Base-by-base conservation (phyloP, 2,113 vertebrate species). In the Pterocles gutturalis region DNA sequence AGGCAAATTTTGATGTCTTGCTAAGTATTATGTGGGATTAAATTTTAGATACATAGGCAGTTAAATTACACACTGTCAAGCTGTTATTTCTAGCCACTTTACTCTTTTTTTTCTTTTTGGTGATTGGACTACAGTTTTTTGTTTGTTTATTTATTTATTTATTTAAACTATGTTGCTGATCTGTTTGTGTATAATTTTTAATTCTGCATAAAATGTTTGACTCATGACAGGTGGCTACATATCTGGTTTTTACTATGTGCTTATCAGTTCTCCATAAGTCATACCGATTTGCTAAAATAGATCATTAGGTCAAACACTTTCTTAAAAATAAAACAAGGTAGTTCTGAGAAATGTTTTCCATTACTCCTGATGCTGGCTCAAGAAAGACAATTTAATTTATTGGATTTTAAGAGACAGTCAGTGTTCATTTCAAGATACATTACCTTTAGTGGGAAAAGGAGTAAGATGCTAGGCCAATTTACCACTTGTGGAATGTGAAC, bases 251-350 rank as follows among this genome's bases (percentile, higher is more conserved):
- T 88, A 36, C 22, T 65, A 10, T 46, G 26, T 65, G 45, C 43
- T 94, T 82, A 49, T 79, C 87, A 70, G 17, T 49, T 79, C 66
- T 80, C 54, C 13, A 7, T 58, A 93, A 79, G 45, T 73, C 25
- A 45, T 18, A 66, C n/a, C 26, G 20, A 41, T 77, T 85, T 89
- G 24, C 46, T 90, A 72, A 93, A 95, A 78, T 9, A 89, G 46
- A 83, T 87, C 26, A 33, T 89, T 91, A 81, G 54, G 57, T 92
- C 82, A 65, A 83, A 83, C 14, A 7, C 15, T 88, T 94, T 43
- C 34, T 28, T 92, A 87, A 79, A 94, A 96, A 89, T 90, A 61
- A 92, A 90, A n/a, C 67, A 83, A 81, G 55, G 18, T 78, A 25
- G 31, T 90, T 90, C 66, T 81, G 87, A 81, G 79, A 86, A 94